A percentile compares a stretch with the other conserved stretches of the same genome.
Evolutionary conservation across 2,113 vertebrate species (phyloP).

Genomic region (Podilymbus podiceps): DNA sequence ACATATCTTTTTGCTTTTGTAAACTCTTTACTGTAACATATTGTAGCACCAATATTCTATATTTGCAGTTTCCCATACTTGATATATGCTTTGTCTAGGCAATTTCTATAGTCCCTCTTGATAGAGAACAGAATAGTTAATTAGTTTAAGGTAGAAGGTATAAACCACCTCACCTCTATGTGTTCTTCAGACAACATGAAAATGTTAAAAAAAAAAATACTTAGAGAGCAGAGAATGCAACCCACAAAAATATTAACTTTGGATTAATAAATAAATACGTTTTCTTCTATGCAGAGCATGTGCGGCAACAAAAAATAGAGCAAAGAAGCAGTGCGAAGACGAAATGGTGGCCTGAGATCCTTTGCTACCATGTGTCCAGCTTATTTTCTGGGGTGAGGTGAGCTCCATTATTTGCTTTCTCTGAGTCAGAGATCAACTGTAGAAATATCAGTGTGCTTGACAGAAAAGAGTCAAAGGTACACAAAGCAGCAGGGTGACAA

Average conservation of each 20-base stretch:
- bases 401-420: neutral
- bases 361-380: neutral
- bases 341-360: neutral
- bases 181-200: neutral
- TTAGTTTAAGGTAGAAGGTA: neutral
- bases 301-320: neutral
- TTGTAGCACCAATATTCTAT: constrained; percentile 11
- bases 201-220: neutral
- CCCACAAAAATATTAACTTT: neutral
- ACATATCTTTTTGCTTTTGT: neutral
- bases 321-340: neutral
- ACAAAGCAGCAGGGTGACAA: neutral
- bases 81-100: neutral
- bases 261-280: neutral
- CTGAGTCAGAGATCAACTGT: neutral
- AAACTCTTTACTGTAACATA: neutral
- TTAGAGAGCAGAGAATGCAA: neutral
- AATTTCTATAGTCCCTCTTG: constrained; percentile 18
- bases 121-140: neutral
- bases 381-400: neutral
- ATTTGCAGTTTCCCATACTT: neutral
- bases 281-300: neutral
- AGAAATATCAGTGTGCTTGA: neutral
- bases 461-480: constrained; percentile 2
- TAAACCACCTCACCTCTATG: neutral